Conservation (phyloP, 1,140 invertebrate species). For the Lordiphosa collinella region DNA sequence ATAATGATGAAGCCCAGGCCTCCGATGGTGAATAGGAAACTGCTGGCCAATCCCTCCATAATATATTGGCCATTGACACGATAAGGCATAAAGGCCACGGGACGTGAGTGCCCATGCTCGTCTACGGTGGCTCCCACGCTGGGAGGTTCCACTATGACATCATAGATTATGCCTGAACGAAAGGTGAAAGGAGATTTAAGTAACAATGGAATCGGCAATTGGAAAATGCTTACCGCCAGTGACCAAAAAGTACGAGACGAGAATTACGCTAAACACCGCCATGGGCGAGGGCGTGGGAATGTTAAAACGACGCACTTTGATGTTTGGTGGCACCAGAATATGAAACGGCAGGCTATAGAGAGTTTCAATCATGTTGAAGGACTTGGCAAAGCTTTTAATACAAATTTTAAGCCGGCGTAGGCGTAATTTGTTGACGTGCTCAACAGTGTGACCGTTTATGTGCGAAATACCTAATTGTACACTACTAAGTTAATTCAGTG, state of each 20-base stretch:
- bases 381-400: not conserved
- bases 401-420: slow-evolving; percentile 42
- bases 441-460: not conserved
- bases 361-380: slow-evolving; percentile 85
- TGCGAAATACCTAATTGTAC: not conserved
- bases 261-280: slow-evolving; percentile 93
- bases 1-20: slow-evolving; percentile 98
- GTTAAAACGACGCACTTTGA: slow-evolving; percentile 91
- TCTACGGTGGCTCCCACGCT: slow-evolving; percentile 98
- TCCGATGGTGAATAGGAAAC: slow-evolving; percentile 97
- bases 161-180: slow-evolving; percentile 96
- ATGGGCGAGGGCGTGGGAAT: slow-evolving; percentile 93
- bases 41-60: slow-evolving; percentile 98
- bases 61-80: slow-evolving; percentile 99
- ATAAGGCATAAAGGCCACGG: slow-evolving; percentile 99
- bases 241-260: slow-evolving; percentile 98
- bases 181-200: not conserved
- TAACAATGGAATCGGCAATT: not conserved
- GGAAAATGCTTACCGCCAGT: slow-evolving; percentile 90
- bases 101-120: slow-evolving; percentile 96
- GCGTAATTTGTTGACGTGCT: slow-evolving; percentile 31
- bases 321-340: slow-evolving; percentile 93
- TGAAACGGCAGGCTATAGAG: slow-evolving; percentile 90
- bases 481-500: not conserved
- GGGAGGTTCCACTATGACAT: slow-evolving; percentile 98